Evolutionary conservation across 2,888 invertebrate species (phyloP).

Genomic region (Druceiella hillmani): DNA sequence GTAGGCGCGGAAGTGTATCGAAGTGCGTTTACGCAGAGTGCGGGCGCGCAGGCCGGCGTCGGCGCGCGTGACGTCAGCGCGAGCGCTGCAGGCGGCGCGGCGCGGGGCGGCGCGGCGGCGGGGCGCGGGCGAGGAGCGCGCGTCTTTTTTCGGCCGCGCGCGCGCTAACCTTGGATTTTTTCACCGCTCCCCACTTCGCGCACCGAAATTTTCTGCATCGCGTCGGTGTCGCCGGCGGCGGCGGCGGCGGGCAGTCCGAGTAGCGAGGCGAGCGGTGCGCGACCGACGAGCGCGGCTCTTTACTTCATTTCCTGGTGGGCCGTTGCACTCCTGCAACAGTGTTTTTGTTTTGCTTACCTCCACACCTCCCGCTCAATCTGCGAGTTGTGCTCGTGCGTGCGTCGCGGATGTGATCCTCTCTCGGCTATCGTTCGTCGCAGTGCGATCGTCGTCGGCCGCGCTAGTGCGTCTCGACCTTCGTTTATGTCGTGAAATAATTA

Average conservation of each 20-base stretch:
- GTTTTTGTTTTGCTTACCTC: too few relatives aligned
- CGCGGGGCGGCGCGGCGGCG: slow-evolving; percentile 33
- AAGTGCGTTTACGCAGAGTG: slow-evolving; percentile 11
- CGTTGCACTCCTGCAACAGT: too few relatives aligned
- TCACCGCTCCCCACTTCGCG: slow-evolving; percentile 49
- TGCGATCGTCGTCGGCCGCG: too few relatives aligned
- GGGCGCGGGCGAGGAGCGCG: slow-evolving; percentile 40
- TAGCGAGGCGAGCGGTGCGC: slow-evolving; percentile 33
- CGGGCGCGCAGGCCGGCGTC: slow-evolving; percentile 6
- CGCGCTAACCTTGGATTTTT: slow-evolving; percentile 52
- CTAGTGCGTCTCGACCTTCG: too few relatives aligned
- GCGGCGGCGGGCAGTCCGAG: slow-evolving; percentile 41
- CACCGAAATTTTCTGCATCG: slow-evolving; percentile 53
- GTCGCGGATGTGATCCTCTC: too few relatives aligned
- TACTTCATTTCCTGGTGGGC: too few relatives aligned
- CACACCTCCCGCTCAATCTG: too few relatives aligned
- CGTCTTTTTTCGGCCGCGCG: slow-evolving; percentile 54
- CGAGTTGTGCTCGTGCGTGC: too few relatives aligned
- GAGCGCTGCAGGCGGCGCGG: slow-evolving; percentile 29
- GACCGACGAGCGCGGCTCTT: slow-evolving; percentile 25
- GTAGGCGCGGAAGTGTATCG: background rate
- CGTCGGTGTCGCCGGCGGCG: slow-evolving; percentile 44
- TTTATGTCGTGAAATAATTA: too few relatives aligned
- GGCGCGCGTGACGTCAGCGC: slow-evolving; percentile 1
- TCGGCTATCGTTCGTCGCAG: too few relatives aligned